Conservation (phyloP, 1,140 invertebrate species). For the Zaprionus vittiger region DNA sequence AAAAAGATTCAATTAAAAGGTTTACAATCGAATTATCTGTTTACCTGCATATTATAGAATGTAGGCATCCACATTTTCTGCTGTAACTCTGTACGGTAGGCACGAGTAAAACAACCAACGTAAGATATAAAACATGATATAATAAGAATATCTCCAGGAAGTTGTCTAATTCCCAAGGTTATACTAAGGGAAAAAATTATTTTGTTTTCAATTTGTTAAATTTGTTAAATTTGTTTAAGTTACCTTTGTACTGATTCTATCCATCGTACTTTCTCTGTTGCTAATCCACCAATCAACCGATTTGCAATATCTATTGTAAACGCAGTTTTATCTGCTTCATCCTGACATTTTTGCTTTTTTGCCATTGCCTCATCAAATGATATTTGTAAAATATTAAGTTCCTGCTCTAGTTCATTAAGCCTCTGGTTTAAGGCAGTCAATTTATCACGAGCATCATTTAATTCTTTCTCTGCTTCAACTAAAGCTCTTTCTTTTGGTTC, state of each 20-base stretch:
- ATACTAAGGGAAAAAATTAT: conserved; percentile 78
- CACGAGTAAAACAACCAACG: conserved; percentile 95
- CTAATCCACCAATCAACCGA: conserved; percentile 95
- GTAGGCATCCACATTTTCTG: conserved; percentile 85
- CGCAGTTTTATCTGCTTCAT: conserved; percentile 93
- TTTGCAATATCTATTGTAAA: conserved; percentile 96
- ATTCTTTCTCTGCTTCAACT: conserved; percentile 92
- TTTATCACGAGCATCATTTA: conserved; percentile 92
- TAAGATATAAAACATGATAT: conserved; percentile 98
- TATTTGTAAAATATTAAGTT: conserved; percentile 90
- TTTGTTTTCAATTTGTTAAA: not conserved
- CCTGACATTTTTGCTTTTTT: conserved; percentile 94
- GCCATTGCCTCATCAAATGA: conserved; percentile 93
- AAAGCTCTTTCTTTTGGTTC: conserved; percentile 94
- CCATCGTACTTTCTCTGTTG: conserved; percentile 94
- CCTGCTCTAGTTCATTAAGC: conserved; percentile 91
- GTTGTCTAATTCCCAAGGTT: conserved; percentile 86
- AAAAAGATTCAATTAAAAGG: no score
- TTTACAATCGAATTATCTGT: not conserved
- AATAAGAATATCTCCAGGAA: conserved; percentile 95
- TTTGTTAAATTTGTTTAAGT: not conserved
- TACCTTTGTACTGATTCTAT: conserved; percentile 83
- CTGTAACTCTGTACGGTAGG: conserved; percentile 92
- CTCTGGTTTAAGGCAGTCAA: conserved; percentile 87
- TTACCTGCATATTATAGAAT: conserved; percentile 64